Base-by-base conservation (phyloP, 2,797 vertebrate genomes). In the Leontocebus nigricollis region DNA sequence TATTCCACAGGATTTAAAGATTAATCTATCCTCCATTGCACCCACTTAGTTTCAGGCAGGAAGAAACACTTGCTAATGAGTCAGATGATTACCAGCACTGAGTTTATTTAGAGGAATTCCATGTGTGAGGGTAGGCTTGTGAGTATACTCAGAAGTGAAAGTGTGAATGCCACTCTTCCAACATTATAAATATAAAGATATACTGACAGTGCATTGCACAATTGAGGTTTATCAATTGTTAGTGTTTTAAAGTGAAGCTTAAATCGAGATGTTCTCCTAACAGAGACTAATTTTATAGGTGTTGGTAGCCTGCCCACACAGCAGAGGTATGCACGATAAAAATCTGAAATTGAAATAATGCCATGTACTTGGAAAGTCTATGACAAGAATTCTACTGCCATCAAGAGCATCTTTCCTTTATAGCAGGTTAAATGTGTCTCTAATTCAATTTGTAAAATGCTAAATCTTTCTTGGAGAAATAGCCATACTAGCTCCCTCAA, bases 341-440 rank as follows among this genome's bases (percentile, higher is more conserved):
- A 98, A 96, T 57, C 57, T 57, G 86, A 97, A 97, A 98, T 1
- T 89, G 90, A 96, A 98, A 90, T 84, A 84, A 95, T 95, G 92
- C 80, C 82, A 96, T 70, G 44, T 82, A 82, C 90, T 96, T 92
- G 95, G 88, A 83, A 93, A 95, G 90, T 84, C 64, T 95, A 97
- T 98, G 98, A 98, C 98, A 98, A 98, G 98, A 98, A 99, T 98
- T 98, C 98, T 99, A 97, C 98, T 99, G 99, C 99, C 99, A 98
- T 99, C 98, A 98, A 98, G 98, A 99, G 98, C 82, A 98, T 98
- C 97, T 98, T 98, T 98, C 76, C 96, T 98, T 99, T 90, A 98
- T 98, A 98, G 98, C 98, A 99, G 95, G 97, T 97, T 94, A 98
- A 96, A 96, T 89, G 39, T 24, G 76, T 97, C 46, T 96, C 95